phyloP scores from a whole-genome alignment of 2,113 vertebrate species.

The Otis tarda region DNA sequence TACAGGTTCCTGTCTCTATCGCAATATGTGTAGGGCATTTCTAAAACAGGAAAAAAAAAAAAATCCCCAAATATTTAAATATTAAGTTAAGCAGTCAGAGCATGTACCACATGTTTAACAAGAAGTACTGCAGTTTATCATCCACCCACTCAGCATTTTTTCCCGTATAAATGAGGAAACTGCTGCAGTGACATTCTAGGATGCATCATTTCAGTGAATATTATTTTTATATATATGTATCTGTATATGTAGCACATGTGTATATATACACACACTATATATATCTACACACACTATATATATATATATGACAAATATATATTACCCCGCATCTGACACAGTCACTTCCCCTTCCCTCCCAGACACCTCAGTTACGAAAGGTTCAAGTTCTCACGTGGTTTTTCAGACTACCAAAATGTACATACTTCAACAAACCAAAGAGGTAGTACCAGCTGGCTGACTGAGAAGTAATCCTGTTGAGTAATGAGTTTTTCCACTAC shows the following conservation, averaged over 20 bases:
- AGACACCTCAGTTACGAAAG: not conserved
- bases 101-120: not conserved
- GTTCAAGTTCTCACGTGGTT: not conserved
- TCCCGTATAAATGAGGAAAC: not conserved
- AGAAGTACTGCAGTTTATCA: not conserved
- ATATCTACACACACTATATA: not conserved
- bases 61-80: not conserved
- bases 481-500: not conserved
- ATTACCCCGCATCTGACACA: not conserved
- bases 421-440: not conserved
- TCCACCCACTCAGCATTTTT: not conserved
- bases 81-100: not conserved
- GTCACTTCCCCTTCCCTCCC: not conserved
- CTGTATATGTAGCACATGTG: not conserved
- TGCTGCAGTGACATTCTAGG: not conserved
- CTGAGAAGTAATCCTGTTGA: not conserved
- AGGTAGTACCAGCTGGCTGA: not conserved
- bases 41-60: not conserved
- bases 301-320: not conserved
- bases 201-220: not conserved
- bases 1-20: not conserved
- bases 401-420: not conserved
- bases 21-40: not conserved
- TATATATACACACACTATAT: fast-evolving
- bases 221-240: not conserved